A percentile compares a stretch with the other conserved stretches of the same genome.
Evolutionary conservation across 2,113 vertebrate species (phyloP).

Genomic region (Melanotaenia duboulayi): DNA sequence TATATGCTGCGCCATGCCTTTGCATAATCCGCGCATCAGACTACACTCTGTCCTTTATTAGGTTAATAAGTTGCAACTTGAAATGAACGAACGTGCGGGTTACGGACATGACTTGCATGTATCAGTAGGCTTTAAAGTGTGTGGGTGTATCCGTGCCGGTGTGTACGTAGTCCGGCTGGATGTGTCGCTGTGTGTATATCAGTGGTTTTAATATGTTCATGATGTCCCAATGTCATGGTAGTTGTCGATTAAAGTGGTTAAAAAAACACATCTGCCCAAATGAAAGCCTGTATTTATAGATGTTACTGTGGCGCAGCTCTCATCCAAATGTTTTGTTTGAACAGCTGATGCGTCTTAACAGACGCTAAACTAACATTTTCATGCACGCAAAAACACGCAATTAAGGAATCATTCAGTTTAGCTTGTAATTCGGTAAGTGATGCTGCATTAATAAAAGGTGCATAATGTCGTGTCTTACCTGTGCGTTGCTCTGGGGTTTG

Average conservation of each 20-base stretch:
- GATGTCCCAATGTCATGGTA: slow-evolving; percentile 23
- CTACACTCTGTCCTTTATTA: slow-evolving; percentile 5
- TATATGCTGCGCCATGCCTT: slow-evolving; percentile 66
- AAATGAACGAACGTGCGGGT: slow-evolving; percentile 54
- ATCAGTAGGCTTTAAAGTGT: slow-evolving; percentile 62
- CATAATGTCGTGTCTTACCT: slow-evolving; percentile 79
- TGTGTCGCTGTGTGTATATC: slow-evolving; percentile 42
- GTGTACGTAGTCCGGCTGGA: slow-evolving; percentile 50
- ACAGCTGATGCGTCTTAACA: slow-evolving; percentile 44
- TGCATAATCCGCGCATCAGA: slow-evolving; percentile 26
- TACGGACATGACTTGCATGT: slow-evolving; percentile 74
- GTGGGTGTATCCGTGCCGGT: slow-evolving; percentile 76
- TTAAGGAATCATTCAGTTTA: slow-evolving; percentile 6
- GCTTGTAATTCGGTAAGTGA: not conserved
- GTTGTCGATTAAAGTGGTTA: slow-evolving; percentile 20
- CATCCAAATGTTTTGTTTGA: slow-evolving; percentile 61
- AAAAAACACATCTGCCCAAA: slow-evolving; percentile 9
- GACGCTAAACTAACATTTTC: slow-evolving; percentile 34
- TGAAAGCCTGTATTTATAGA: slow-evolving; percentile 3
- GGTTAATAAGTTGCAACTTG: slow-evolving; percentile 63
- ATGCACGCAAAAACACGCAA: slow-evolving; percentile 16
- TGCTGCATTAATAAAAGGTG: slow-evolving; percentile 48
- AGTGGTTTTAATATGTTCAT: slow-evolving; percentile 28
- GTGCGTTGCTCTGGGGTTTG: slow-evolving; percentile 68
- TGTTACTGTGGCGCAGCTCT: slow-evolving; percentile 67